Evolutionary conservation across 2,888 invertebrate species (phyloP).

Genomic region (Beris morrisii): DNA sequence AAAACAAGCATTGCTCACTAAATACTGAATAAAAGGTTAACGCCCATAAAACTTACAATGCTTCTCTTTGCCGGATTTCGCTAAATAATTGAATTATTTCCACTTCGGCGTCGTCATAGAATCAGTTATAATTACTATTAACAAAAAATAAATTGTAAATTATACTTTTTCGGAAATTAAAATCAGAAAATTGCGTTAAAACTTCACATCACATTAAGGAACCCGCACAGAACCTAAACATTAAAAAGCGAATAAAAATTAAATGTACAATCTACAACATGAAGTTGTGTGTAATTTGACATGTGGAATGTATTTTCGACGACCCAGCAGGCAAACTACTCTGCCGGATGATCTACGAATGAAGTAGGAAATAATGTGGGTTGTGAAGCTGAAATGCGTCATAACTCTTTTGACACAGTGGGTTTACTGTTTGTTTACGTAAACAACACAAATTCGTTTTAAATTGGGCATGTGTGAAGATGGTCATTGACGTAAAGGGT

Average conservation of each 20-base stretch:
- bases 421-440: no score
- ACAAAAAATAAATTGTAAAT: background rate
- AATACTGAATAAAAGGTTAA: slow-evolving; percentile 21
- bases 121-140: background rate
- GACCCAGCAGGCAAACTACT: no score
- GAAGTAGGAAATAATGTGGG: no score
- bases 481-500: no score
- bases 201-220: slow-evolving; percentile 5
- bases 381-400: no score
- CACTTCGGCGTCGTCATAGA: background rate
- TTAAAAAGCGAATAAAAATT: background rate
- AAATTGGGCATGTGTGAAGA: no score
- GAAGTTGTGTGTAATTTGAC: slow-evolving; percentile 11
- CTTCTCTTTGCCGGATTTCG: slow-evolving; percentile 7
- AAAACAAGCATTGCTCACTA: background rate
- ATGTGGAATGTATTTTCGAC: background rate
- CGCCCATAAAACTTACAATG: slow-evolving; percentile 29
- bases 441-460: no score
- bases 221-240: slow-evolving; percentile 21
- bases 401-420: no score
- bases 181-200: background rate
- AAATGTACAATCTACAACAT: slow-evolving; percentile 14
- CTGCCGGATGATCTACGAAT: no score
- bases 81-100: slow-evolving; percentile 2
- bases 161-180: background rate